Evolutionary conservation across 2,113 vertebrate genomes (phyloP), one percentile per base, ranked within the genome.

Genomic region (Tautogolabrus adspersus): DNA sequence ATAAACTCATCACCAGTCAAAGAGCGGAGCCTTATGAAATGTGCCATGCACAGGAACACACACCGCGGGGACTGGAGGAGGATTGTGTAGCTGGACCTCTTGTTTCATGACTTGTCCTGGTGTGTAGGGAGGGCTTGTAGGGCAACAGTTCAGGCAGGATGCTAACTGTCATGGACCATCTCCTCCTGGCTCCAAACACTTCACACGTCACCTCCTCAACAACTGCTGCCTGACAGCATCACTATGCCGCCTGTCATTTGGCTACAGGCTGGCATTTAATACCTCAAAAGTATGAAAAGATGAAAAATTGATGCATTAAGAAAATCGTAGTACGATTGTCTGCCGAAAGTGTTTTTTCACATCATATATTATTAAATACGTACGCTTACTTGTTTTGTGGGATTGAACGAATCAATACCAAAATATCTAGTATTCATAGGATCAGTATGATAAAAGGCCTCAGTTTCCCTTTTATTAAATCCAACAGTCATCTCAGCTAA

Each of bases 1-100:
- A 99, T 99, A 99, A 98, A 98, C 97, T 98, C 97, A 97, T 98
- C 94, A 96, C 96, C 97, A 99, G 98, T 98, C 98, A 98, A 96
- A 98, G 98, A 98, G 97, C 96, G 93, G 92, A 94, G 96, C 97
- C 97, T 97, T 97, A 97, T 99, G 97, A 99, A 97, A 97, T 94
- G 96, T 99, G 97, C 96, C 96, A 97, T 93, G 78, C 90, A 90
- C 93, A 94, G 77, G 83, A 96, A 95, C 95, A 94, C 90, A 89
- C 93, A 88, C 91, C 90, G 51, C 51, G 16, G 79, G 47, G 83
- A 87, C 79, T 72, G 23, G 55, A 77, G 76, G 75, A 83, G 82
- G 75, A 71, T 87, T 77, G 76, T 82, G 84, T 88, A 77, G 56
- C 84, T 54, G 87, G 88, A 88, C 91, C 87, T 86, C 77, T 84